Percentiles rank a stretch among this genome's conserved stretches.
Conservation (phyloP, 2,113 vertebrate species). For the Psittacula cyanocephala region DNA sequence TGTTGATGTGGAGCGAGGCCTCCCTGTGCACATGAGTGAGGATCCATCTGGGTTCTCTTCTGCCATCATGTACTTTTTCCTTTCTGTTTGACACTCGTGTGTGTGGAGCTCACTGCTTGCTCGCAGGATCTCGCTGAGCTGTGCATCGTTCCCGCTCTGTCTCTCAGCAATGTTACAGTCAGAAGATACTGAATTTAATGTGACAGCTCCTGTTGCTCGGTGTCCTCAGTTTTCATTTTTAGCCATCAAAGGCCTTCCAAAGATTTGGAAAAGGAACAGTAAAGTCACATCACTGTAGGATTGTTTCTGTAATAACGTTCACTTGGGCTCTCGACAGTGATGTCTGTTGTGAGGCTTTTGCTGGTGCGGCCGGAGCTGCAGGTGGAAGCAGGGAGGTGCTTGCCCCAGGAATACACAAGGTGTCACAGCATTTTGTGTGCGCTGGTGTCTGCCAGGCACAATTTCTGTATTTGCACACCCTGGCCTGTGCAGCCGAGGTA, state of each 20-base stretch:
- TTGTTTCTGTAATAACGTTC: background rate
- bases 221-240: background rate
- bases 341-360: background rate
- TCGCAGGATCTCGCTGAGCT: background rate
- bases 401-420: accelerated
- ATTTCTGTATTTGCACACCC: background rate
- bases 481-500: background rate
- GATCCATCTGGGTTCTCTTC: background rate
- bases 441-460: accelerated
- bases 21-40: background rate
- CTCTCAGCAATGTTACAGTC: background rate
- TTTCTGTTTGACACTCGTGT: background rate
- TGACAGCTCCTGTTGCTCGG: background rate
- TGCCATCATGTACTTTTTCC: background rate
- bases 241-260: background rate
- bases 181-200: background rate
- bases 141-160: background rate
- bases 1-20: background rate
- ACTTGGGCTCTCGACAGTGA: accelerated
- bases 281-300: background rate
- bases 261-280: background rate
- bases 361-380: background rate
- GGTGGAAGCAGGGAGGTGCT: background rate
- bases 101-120: background rate
- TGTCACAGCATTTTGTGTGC: background rate